A percentile compares a stretch with the other conserved stretches of the same genome.
These are phyloP conservation scores for Congeria kusceri DNA, from an alignment of 2,888 invertebrate genomes.

Conservation along the genomic window DNA sequence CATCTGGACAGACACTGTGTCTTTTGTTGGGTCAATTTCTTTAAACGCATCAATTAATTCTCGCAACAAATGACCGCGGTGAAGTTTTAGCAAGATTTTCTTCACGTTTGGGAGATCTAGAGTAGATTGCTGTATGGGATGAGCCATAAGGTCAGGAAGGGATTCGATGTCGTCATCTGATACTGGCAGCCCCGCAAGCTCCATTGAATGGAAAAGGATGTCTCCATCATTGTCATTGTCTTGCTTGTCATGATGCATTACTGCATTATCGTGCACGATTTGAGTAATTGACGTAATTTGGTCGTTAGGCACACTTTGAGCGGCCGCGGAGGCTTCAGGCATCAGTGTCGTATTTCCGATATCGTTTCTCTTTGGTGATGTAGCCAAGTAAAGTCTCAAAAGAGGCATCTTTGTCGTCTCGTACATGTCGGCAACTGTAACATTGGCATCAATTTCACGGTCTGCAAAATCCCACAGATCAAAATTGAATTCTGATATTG, in stretches of 20 bases:
- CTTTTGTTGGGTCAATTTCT: no score
- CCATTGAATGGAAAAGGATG: slow-evolving; percentile 7
- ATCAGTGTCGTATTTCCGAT: no score
- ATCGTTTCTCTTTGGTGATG: slow-evolving; percentile 13
- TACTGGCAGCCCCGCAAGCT: slow-evolving; percentile 16
- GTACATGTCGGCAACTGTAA: slow-evolving; percentile 32
- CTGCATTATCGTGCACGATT: no score
- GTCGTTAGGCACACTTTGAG: no score
- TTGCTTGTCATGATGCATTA: no score
- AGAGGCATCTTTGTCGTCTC: slow-evolving; percentile 25
- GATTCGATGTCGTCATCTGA: slow-evolving; percentile 21
- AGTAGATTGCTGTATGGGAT: slow-evolving; percentile 1
- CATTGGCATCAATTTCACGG: slow-evolving; percentile 4
- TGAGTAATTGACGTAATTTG: no score
- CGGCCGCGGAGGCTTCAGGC: no score
- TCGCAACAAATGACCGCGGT: slow-evolving; percentile 31
- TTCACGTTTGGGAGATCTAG: slow-evolving; percentile 4
- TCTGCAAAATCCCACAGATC: slow-evolving; percentile 35
- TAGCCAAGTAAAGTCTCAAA: slow-evolving; percentile 33
- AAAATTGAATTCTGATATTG: slow-evolving; percentile 14
- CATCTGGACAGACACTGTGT: no score
- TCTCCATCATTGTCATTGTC: slow-evolving; percentile 2
- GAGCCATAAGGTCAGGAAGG: slow-evolving; percentile 8
- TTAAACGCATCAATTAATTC: slow-evolving; percentile 29
- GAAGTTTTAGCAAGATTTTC: slow-evolving; percentile 25